A percentile compares a stretch with the other conserved stretches of the same genome.
Evolutionary conservation across 2,888 invertebrate genomes (phyloP).

Genomic region (Eudasyphora cyanicolor): DNA sequence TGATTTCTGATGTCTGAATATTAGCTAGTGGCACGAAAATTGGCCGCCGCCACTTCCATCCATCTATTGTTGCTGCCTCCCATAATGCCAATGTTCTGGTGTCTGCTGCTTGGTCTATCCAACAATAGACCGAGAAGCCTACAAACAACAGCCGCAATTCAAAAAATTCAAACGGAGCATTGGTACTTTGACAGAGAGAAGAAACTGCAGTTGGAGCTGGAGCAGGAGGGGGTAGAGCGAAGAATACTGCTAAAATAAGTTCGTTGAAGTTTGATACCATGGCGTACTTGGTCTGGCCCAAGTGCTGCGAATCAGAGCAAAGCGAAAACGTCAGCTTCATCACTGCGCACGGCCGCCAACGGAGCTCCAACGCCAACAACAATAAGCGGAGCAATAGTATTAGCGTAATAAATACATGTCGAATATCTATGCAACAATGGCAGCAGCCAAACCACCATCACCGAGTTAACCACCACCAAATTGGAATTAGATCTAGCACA

Average conservation of each 20-base stretch:
- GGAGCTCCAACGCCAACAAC: background rate
- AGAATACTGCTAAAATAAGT: background rate
- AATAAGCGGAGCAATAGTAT: too few species aligned
- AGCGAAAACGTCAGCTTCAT: slow-evolving; percentile 59
- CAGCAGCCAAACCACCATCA: background rate
- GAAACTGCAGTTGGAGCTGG: background rate
- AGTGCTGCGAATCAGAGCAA: slow-evolving; percentile 78
- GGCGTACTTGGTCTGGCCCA: slow-evolving; percentile 72
- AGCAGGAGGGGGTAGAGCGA: background rate
- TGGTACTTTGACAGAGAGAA: background rate
- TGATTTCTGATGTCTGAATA: slow-evolving; percentile 42
- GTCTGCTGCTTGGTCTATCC: background rate
- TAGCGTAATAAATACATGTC: background rate
- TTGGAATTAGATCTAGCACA: too few species aligned
- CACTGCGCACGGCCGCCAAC: background rate
- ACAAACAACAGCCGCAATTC: background rate
- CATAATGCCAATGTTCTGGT: too few species aligned
- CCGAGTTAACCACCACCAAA: too few species aligned
- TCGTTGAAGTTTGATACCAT: background rate
- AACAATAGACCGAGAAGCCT: background rate
- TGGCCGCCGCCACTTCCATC: background rate
- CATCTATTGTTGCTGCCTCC: background rate
- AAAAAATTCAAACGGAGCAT: too few species aligned
- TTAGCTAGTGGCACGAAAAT: slow-evolving; percentile 39
- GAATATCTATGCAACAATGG: background rate